Evolutionary conservation across 2,797 vertebrate genomes (phyloP).

Genomic region (Remorina albescens): DNA sequence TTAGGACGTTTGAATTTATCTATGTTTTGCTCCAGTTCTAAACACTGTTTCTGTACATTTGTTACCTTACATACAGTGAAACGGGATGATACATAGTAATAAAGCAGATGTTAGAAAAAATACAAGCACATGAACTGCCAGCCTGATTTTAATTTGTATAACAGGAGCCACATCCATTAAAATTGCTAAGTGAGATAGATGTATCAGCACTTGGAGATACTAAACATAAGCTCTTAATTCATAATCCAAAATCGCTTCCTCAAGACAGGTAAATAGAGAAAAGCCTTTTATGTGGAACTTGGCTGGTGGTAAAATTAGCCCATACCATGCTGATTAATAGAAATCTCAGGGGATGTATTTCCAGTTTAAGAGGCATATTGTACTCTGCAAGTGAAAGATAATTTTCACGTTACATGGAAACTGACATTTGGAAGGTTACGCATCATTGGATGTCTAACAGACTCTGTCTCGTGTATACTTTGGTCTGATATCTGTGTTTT

Average conservation of each 20-base stretch:
- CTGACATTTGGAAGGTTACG: constrained; percentile 28
- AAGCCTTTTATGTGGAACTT: constrained; percentile 41
- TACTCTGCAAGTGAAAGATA: neutral
- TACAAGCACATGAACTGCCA: neutral
- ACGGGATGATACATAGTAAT: neutral
- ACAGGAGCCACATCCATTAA: constrained; percentile 14
- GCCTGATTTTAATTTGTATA: constrained; percentile 22
- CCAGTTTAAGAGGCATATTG: constrained; percentile 9
- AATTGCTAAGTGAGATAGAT: constrained; percentile 15
- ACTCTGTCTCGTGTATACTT: constrained; percentile 1
- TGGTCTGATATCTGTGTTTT: neutral
- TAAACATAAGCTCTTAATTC: constrained; percentile 11
- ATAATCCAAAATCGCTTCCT: constrained; percentile 26
- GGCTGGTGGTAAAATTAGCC: neutral
- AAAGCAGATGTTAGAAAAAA: constrained; percentile 11
- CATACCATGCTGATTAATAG: constrained; percentile 34
- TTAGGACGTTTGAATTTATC: too few species aligned
- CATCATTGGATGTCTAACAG: neutral
- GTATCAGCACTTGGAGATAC: constrained; percentile 17
- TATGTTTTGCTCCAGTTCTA: neutral
- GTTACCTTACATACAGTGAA: neutral
- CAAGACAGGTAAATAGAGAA: constrained; percentile 42
- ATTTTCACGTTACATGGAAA: constrained; percentile 19
- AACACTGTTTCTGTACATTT: neutral
- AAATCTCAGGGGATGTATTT: constrained; percentile 22